A percentile compares a stretch with the other conserved stretches of the same genome.
Evolutionary conservation across 1,140 invertebrate species (phyloP).

Genomic region (Apis dorsata): DNA sequence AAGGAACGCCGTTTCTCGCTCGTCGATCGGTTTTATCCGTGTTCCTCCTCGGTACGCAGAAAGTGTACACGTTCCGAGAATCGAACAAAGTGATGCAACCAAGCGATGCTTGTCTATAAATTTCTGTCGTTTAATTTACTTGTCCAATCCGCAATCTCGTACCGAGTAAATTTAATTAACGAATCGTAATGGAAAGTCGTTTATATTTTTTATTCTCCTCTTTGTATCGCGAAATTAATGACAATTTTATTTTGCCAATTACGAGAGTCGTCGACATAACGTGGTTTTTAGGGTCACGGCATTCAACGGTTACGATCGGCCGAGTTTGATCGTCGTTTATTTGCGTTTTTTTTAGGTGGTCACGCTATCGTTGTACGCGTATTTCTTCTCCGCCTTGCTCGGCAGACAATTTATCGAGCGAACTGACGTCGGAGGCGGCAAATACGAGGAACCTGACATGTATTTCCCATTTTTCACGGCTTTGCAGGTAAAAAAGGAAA

Average conservation of each 20-base stretch:
- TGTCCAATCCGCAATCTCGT: too few species aligned
- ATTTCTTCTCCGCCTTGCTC: constrained; percentile 93
- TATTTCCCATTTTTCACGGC: constrained; percentile 96
- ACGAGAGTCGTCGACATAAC: neutral
- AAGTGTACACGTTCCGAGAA: constrained; percentile 25
- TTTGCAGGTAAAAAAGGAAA: constrained; percentile 84
- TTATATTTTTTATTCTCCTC: neutral
- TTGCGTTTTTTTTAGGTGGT: constrained; percentile 87
- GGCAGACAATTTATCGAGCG: constrained; percentile 88
- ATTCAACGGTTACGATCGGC: neutral
- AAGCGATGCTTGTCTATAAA: neutral
- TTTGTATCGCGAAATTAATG: neutral
- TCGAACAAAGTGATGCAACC: constrained; percentile 23
- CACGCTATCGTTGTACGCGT: constrained; percentile 93
- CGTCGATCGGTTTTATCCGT: constrained; percentile 13
- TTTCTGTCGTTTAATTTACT: constrained; percentile 10
- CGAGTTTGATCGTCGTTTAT: neutral
- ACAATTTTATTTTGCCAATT: constrained; percentile 2
- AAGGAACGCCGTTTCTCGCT: neutral
- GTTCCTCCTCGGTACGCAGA: constrained; percentile 3
- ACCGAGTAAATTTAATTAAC: neutral
- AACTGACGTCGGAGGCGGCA: constrained; percentile 78
- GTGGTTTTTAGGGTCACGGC: neutral
- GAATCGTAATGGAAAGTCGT: neutral
- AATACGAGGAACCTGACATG: constrained; percentile 89